phyloP scores from a whole-genome alignment of 2,113 vertebrate genomes.

The Chunga burmeisteri region DNA sequence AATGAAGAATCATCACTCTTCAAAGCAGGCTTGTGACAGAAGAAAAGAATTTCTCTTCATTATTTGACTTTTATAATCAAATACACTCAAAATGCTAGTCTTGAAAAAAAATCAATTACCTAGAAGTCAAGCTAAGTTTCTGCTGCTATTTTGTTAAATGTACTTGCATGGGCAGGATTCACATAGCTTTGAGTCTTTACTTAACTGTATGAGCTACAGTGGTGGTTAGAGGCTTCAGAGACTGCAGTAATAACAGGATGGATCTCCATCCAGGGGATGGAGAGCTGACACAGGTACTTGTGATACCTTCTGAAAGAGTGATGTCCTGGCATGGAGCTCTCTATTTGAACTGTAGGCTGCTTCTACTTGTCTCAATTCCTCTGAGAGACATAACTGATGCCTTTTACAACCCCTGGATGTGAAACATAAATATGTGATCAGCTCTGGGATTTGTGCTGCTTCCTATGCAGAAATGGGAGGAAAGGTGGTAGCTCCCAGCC shows the following conservation, averaged over 20 bases:
- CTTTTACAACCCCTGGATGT: accelerated
- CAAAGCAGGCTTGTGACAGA: slow-evolving; percentile 8
- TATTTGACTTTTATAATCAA: slow-evolving; percentile 52
- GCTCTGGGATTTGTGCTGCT: neutral
- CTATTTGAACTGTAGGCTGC: neutral
- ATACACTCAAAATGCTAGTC: slow-evolving; percentile 10
- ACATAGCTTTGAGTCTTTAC: neutral
- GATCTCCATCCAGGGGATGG: neutral
- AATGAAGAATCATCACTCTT: slow-evolving; percentile 41
- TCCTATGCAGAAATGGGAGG: neutral
- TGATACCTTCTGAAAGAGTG: neutral
- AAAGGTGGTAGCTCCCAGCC: neutral
- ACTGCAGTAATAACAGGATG: neutral
- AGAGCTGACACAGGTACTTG: neutral
- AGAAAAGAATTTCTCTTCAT: slow-evolving; percentile 19
- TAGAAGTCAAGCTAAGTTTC: neutral
- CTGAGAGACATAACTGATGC: neutral
- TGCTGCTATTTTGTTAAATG: neutral
- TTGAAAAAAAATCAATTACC: neutral
- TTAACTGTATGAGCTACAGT: neutral
- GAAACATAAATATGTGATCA: neutral
- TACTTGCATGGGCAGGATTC: neutral
- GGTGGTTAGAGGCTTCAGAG: neutral
- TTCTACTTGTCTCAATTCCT: neutral
- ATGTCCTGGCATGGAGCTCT: neutral